Conservation (phyloP, 2,888 invertebrate species). For the Temnothorax ravouxi region DNA sequence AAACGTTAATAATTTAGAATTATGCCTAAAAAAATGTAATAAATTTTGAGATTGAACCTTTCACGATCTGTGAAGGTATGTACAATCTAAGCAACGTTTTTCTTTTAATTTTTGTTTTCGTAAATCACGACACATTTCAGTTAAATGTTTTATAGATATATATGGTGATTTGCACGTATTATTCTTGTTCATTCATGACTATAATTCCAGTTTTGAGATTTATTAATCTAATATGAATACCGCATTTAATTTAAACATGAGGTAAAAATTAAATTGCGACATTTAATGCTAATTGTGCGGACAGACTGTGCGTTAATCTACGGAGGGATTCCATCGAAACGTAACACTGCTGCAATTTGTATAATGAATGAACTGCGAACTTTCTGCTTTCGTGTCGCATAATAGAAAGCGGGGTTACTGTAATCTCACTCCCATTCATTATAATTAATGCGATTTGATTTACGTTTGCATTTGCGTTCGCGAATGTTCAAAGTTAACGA, state of each 20-base stretch:
- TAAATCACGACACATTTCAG: slow-evolving; percentile 27
- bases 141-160: not conserved
- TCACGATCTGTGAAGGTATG: not conserved
- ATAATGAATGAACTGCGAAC: slow-evolving; percentile 42
- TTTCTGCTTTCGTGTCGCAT: slow-evolving; percentile 14
- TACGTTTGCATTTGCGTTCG: slow-evolving; percentile 30
- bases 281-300: slow-evolving; percentile 42
- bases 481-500: slow-evolving; percentile 43
- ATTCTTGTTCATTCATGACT: not conserved
- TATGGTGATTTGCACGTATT: not conserved
- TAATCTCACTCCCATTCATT: slow-evolving; percentile 30
- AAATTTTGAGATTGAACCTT: not conserved
- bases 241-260: slow-evolving; percentile 23
- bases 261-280: slow-evolving; percentile 29
- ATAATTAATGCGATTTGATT: slow-evolving; percentile 52
- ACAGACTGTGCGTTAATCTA: not conserved
- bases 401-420: slow-evolving; percentile 20
- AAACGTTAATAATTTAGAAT: slow-evolving; percentile 20
- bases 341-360: slow-evolving; percentile 29
- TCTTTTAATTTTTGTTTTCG: slow-evolving; percentile 35
- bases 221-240: slow-evolving; percentile 34
- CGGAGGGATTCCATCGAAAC: slow-evolving; percentile 17
- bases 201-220: slow-evolving; percentile 22
- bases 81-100: not conserved
- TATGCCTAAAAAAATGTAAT: not conserved